phyloP scores from a whole-genome alignment of 2,888 invertebrate genomes.

The Conus canariensis region DNA sequence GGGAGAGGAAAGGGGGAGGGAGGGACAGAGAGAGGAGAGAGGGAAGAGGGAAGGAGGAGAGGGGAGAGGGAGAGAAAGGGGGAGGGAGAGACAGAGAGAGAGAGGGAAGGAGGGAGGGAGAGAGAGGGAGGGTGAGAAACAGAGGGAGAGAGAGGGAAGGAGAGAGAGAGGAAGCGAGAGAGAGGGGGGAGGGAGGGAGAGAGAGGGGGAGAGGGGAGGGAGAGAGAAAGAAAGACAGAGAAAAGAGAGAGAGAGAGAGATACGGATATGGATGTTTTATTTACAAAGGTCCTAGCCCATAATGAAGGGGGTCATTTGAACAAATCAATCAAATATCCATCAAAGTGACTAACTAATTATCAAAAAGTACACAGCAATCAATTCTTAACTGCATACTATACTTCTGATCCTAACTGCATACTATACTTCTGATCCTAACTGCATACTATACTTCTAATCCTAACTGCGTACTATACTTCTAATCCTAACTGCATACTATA shows the following conservation, averaged over 20 bases:
- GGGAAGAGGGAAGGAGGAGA: neutral
- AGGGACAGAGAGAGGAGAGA: neutral
- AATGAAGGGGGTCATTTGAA: too few relatives aligned
- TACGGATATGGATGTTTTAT: too few relatives aligned
- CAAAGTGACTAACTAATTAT: too few relatives aligned
- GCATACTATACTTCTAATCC: too few relatives aligned
- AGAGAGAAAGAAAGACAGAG: constrained; percentile 8
- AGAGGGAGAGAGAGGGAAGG: too few relatives aligned
- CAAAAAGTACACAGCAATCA: too few relatives aligned
- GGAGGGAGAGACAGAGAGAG: constrained; percentile 18
- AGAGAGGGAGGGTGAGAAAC: neutral
- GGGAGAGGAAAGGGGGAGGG: neutral
- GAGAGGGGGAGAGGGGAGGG: neutral
- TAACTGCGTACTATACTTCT: too few relatives aligned
- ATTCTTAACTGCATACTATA: too few relatives aligned
- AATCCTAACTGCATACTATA: too few relatives aligned
- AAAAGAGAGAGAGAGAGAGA: constrained; percentile 9
- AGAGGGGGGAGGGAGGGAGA: neutral
- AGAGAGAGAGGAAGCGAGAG: neutral
- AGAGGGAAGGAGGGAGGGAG: constrained; percentile 16
- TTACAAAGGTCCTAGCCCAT: neutral
- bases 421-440: too few relatives aligned
- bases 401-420: too few relatives aligned
- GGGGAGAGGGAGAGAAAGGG: neutral
- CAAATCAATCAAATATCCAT: too few relatives aligned